Evolutionary conservation across 2,113 vertebrate species (phyloP).

Genomic region (Speoplatyrhinus poulsoni): DNA sequence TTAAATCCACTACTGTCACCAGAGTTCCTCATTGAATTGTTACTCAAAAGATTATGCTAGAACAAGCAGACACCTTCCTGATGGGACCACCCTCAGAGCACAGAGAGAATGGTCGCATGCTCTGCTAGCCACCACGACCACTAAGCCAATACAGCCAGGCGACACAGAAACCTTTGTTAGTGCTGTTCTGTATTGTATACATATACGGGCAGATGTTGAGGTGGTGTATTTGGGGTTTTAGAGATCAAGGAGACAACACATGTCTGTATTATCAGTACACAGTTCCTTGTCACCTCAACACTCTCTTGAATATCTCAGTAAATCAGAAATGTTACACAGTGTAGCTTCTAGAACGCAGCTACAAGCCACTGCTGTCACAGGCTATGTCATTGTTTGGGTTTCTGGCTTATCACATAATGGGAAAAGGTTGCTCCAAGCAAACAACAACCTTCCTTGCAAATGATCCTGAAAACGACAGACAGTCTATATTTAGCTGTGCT

Average conservation of each 20-base stretch:
- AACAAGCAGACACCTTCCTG: constrained; percentile 43
- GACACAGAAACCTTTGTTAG: constrained; percentile 7
- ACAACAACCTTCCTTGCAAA: constrained; percentile 50
- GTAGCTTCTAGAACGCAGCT: background rate
- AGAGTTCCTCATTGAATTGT: constrained; percentile 53
- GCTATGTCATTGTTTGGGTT: constrained; percentile 35
- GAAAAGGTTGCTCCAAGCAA: constrained; percentile 33
- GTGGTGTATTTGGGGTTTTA: too few relatives aligned
- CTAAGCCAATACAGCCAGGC: constrained; percentile 5
- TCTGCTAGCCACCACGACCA: constrained; percentile 36
- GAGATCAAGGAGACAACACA: background rate
- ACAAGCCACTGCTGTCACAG: background rate
- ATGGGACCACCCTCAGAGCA: constrained; percentile 62
- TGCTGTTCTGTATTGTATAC: background rate
- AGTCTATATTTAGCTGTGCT: constrained; percentile 49
- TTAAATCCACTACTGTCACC: constrained; percentile 19
- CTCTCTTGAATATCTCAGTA: constrained; percentile 1
- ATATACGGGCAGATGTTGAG: too few relatives aligned
- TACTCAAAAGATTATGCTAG: constrained; percentile 61
- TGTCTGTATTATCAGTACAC: background rate
- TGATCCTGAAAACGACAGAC: constrained; percentile 61
- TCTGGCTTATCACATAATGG: constrained; percentile 38
- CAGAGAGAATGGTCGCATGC: constrained; percentile 41
- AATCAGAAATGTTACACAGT: background rate
- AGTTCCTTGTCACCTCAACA: background rate